Conservation (phyloP, 2,113 vertebrate species). For the Sceloporus undulatus region DNA sequence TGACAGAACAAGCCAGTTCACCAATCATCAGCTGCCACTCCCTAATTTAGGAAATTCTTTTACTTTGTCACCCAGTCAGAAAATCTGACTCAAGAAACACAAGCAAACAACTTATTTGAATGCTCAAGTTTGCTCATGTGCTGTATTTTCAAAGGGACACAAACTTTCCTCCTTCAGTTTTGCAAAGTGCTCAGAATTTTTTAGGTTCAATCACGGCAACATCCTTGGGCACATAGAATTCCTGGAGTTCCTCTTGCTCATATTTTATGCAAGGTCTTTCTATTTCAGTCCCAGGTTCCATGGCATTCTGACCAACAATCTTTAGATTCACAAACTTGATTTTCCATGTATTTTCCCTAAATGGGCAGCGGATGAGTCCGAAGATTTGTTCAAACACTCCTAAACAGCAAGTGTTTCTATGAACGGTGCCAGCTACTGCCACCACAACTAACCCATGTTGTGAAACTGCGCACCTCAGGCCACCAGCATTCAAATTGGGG, state of each 20-base stretch:
- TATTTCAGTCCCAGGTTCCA: constrained; percentile 66
- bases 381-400: constrained; percentile 94
- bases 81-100: constrained; percentile 56
- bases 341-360: constrained; percentile 90
- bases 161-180: neutral
- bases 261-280: constrained; percentile 82
- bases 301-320: constrained; percentile 80
- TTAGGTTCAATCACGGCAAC: constrained; percentile 46
- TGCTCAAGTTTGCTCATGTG: constrained; percentile 30
- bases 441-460: constrained; percentile 89
- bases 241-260: constrained; percentile 80
- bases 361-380: constrained; percentile 89
- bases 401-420: constrained; percentile 83
- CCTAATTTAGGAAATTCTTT: neutral
- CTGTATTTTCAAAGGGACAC: neutral
- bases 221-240: constrained; percentile 76
- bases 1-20: neutral
- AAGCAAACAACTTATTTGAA: constrained; percentile 44
- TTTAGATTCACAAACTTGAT: constrained; percentile 88
- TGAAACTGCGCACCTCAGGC: constrained; percentile 85
- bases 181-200: constrained; percentile 45
- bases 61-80: neutral
- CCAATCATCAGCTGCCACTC: neutral
- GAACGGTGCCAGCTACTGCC: constrained; percentile 94
- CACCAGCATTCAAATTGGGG: constrained; percentile 85